phyloP scores from a whole-genome alignment of 2,888 invertebrate species.

The Ligdia adustata region DNA sequence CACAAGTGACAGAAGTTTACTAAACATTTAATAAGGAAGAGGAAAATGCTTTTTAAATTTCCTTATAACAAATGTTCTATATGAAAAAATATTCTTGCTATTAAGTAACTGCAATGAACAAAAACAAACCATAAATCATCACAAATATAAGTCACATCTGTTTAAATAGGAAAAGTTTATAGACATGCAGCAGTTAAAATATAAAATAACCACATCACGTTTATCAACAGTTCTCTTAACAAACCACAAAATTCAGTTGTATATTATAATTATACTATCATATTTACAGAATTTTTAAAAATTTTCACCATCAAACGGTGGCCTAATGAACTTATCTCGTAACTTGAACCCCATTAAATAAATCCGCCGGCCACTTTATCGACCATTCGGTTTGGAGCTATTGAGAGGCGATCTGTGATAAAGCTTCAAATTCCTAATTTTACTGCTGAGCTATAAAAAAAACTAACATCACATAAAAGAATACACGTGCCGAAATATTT shows the following conservation, averaged over 20 bases:
- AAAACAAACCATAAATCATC: too few relatives aligned
- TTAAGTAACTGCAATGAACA: too few relatives aligned
- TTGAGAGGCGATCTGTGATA: slow-evolving; percentile 31
- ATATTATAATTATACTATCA: slow-evolving; percentile 1
- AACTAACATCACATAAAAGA: slow-evolving; percentile 29
- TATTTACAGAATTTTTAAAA: slow-evolving; percentile 11
- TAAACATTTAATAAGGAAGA: too few relatives aligned
- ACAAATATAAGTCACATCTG: too few relatives aligned
- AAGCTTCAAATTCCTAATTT: slow-evolving; percentile 33
- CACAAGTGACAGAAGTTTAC: too few relatives aligned
- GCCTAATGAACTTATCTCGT: slow-evolving; percentile 23
- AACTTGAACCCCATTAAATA: slow-evolving; percentile 15
- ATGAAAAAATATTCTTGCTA: too few relatives aligned
- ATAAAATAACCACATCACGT: not conserved
- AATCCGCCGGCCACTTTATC: slow-evolving; percentile 18
- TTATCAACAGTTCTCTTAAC: not conserved
- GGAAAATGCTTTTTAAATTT: too few relatives aligned
- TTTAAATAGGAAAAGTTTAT: too few relatives aligned
- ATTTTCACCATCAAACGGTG: slow-evolving; percentile 2
- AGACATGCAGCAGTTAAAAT: too few relatives aligned
- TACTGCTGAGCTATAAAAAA: slow-evolving; percentile 33
- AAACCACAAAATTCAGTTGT: not conserved
- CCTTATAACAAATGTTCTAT: too few relatives aligned
- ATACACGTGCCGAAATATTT: slow-evolving; percentile 28
- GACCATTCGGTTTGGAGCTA: slow-evolving; percentile 24